These are phyloP conservation scores for Sinopyrophorus schimmeli DNA, from an alignment of 2,888 invertebrate species.

Conservation along the genomic window DNA sequence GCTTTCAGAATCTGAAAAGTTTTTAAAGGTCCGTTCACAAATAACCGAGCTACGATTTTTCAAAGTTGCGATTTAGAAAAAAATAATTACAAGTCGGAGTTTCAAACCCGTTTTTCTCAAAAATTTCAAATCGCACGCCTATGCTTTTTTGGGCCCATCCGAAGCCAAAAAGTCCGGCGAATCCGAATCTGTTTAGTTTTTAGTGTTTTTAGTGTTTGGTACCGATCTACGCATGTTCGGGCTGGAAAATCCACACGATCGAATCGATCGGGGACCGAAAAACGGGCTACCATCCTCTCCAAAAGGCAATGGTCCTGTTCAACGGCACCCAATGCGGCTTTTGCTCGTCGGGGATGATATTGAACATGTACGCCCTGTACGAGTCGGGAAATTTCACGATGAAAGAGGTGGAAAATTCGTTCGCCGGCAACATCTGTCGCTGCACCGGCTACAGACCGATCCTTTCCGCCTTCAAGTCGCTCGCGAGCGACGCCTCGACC, in stretches of 20 bases:
- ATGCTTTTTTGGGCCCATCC: too few species aligned
- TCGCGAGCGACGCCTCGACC: constrained; percentile 55
- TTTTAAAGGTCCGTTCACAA: too few species aligned
- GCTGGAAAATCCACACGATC: constrained; percentile 71
- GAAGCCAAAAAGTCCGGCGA: too few species aligned
- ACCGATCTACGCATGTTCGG: constrained; percentile 58
- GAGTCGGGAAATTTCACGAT: constrained; percentile 56
- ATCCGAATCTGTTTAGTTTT: background rate
- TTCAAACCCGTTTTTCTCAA: too few species aligned
- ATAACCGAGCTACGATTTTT: too few species aligned
- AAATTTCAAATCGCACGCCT: too few species aligned
- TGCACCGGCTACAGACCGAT: constrained; percentile 73
- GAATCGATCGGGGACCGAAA: constrained; percentile 69
- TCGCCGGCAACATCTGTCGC: constrained; percentile 72
- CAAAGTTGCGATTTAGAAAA: too few species aligned
- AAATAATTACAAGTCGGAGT: too few species aligned
- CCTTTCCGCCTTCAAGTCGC: constrained; percentile 66
- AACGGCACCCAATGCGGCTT: constrained; percentile 72
- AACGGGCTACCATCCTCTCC: constrained; percentile 66
- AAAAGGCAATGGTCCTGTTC: constrained; percentile 61
- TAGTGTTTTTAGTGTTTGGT: constrained; percentile 56
- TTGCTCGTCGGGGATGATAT: constrained; percentile 77
- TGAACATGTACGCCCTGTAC: constrained; percentile 69
- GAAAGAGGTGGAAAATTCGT: constrained; percentile 68
- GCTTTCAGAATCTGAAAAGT: too few species aligned